A percentile compares a stretch with the other conserved stretches of the same genome.
phyloP scores from a whole-genome alignment of 2,797 vertebrate genomes.

The Aselliscus stoliczkanus region DNA sequence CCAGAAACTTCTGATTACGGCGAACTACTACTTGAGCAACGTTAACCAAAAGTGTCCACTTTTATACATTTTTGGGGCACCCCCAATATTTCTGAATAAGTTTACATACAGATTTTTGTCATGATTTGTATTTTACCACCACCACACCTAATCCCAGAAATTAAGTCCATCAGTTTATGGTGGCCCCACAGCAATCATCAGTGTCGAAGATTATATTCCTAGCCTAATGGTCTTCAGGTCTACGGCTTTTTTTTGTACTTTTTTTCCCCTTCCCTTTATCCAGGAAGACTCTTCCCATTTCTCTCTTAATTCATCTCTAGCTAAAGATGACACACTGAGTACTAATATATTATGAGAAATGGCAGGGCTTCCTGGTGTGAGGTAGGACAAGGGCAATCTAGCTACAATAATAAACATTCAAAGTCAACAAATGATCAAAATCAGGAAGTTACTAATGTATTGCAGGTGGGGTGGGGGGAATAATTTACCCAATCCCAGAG shows the following conservation, averaged over 20 bases:
- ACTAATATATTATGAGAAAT: neutral
- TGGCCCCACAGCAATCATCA: neutral
- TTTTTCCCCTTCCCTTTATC: neutral
- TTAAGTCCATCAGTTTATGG: neutral
- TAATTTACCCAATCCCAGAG: neutral
- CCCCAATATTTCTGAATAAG: neutral
- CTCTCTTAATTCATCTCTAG: neutral
- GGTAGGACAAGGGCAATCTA: neutral
- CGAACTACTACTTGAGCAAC: no score
- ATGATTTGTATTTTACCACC: neutral
- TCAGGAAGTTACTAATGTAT: neutral
- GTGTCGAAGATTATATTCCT: neutral
- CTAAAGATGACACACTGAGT: neutral
- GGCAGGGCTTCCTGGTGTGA: neutral
- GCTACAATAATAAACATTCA: neutral
- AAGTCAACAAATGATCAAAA: neutral
- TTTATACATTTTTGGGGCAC: no score
- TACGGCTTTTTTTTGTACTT: neutral
- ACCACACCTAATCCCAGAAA: neutral
- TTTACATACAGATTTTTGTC: neutral
- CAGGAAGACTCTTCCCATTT: constrained; percentile 3
- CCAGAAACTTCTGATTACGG: no score
- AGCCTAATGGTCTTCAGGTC: neutral
- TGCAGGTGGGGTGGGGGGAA: neutral
- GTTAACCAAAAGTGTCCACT: no score